Evolutionary conservation across 2,797 vertebrate species (phyloP), one percentile per base, ranked within the genome.

Genomic region (Rachycentron canadum): DNA sequence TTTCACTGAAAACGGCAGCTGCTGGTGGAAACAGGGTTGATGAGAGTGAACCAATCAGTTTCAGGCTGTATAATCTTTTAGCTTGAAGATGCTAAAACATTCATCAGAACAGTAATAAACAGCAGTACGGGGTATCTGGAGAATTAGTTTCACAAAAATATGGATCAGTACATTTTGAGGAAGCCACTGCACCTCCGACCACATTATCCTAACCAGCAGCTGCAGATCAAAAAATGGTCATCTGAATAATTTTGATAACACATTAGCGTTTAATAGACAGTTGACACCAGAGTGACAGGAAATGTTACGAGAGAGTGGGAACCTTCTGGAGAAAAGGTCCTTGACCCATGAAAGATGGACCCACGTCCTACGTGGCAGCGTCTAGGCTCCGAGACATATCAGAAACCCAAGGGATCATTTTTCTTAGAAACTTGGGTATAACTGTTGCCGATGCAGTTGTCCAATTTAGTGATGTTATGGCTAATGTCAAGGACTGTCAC

Each of bases 371-470:
- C 40, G 11, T 1, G 1, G 14, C 32, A 17, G 25, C 34, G 13
- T 43, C n/a, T 61, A 30, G 16, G n/a, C 0, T 40, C 8, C 3
- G 4, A 26, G 14, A 58, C 23, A 21, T 3, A 25, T 0, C 1
- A 56, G 50, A 66, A 57, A 66, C 23, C 8, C 21, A 2, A 28
- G 36, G 68, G 45, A 71, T 50, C 0, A 25, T 40, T 60, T 32
- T 40, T 63, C 12, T 13, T 26, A 25, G 17, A 40, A 34, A 12
- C 40, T 59, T 12, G 6, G 30, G 28, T 36, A 56, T 40, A n/a
- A 45, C 16, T 52, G 25, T 30, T 66, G 38, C 59, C 40, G 55
- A 36, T 50, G 19, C 38, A 28, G 2, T 36, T 64, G 45, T 34
- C 28, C 41, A 13, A 32, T 73, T 5, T 50, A 13, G 30, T 59